phyloP scores from a whole-genome alignment of 2,888 invertebrate species.

The Agrochola litura region DNA sequence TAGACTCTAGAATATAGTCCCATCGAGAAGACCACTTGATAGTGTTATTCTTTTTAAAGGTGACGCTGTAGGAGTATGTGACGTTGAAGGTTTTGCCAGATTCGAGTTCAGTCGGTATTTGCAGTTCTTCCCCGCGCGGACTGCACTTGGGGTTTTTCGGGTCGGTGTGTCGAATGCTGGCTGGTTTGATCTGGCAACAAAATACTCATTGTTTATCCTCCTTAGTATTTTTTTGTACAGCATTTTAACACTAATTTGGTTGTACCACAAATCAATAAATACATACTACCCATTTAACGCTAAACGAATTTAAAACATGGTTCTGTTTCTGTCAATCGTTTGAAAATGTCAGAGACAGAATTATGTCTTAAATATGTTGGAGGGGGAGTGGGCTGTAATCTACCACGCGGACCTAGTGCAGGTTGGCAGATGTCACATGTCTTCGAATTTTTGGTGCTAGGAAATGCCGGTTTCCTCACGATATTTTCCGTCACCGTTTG shows the following conservation, averaged over 20 bases:
- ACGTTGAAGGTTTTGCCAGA: constrained; percentile 91
- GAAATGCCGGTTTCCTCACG: no score
- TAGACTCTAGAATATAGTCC: constrained; percentile 99
- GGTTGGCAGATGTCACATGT: no score
- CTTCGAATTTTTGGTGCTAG: no score
- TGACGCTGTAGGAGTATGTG: constrained; percentile 96
- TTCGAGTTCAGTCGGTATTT: constrained; percentile 91
- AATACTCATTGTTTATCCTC: not conserved
- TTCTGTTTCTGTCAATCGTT: no score
- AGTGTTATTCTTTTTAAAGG: constrained; percentile 94
- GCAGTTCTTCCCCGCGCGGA: constrained; percentile 91
- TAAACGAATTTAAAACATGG: no score
- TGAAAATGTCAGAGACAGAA: no score
- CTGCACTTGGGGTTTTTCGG: constrained; percentile 86
- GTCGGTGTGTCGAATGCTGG: constrained; percentile 90
- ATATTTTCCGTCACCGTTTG: no score
- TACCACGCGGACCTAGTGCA: no score
- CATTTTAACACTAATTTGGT: not conserved
- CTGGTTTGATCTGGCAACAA: constrained; percentile 86
- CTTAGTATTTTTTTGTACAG: not conserved
- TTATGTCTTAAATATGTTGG: no score
- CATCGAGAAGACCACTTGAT: constrained; percentile 99
- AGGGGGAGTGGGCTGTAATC: no score
- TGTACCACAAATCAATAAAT: not conserved
- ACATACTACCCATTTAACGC: not conserved